Conservation (phyloP, 2,113 vertebrate species). For the Mugil cephalus region DNA sequence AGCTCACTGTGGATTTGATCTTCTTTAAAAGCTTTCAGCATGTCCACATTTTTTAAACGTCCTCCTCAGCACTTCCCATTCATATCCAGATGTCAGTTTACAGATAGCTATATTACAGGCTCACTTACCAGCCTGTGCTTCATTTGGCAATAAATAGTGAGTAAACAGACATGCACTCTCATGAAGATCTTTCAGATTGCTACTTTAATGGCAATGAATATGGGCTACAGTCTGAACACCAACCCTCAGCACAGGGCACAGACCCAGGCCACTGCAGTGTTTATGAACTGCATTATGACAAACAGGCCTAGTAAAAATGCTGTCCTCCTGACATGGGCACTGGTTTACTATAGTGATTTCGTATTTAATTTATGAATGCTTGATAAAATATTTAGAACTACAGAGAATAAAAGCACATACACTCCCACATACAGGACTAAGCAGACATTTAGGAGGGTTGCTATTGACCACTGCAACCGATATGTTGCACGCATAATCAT, state of each 20-base stretch:
- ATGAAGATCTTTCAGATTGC: too few species aligned
- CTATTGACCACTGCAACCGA: slow-evolving; percentile 4
- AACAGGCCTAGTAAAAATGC: neutral
- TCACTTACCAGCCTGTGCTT: neutral
- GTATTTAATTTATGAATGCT: neutral
- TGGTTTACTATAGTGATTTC: slow-evolving; percentile 14
- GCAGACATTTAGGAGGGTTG: slow-evolving; percentile 22
- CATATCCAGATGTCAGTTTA: too few species aligned
- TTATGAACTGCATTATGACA: slow-evolving; percentile 11
- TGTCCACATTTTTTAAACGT: too few species aligned
- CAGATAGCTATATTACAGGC: too few species aligned
- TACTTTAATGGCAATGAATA: slow-evolving; percentile 10
- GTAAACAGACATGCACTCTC: too few species aligned
- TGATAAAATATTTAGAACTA: slow-evolving; percentile 20
- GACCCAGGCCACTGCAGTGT: slow-evolving; percentile 3
- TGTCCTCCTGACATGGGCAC: neutral
- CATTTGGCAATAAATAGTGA: neutral
- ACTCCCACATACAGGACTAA: neutral
- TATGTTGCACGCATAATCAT: neutral
- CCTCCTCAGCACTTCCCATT: too few species aligned
- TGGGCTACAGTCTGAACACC: neutral
- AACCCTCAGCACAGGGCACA: slow-evolving; percentile 18
- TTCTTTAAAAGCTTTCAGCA: too few species aligned
- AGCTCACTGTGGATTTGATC: too few species aligned
- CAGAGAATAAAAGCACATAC: neutral